Conservation (phyloP, 2,113 vertebrate genomes). For the Rhinolophus sinicus region DNA sequence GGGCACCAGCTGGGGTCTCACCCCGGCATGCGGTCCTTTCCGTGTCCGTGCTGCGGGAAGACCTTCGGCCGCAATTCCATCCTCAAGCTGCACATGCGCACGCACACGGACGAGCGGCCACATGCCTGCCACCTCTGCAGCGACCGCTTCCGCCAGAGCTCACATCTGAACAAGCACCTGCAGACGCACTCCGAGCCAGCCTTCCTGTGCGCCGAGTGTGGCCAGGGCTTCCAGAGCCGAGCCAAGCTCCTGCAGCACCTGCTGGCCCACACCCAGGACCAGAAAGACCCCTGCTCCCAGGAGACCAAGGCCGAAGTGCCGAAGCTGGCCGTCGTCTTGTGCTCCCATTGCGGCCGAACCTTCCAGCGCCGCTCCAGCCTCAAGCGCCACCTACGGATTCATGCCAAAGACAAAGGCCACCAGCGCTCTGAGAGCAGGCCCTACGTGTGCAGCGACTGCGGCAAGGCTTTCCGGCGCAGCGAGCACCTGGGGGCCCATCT, state of each 20-base stretch:
- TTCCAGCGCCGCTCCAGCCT: constrained; percentile 77
- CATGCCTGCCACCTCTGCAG: constrained; percentile 74
- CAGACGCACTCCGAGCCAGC: constrained; percentile 68
- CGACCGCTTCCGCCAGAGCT: constrained; percentile 76
- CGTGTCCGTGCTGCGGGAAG: constrained; percentile 73
- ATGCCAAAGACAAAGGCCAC: constrained; percentile 55
- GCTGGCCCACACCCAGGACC: constrained; percentile 52
- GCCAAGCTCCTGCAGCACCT: constrained; percentile 74
- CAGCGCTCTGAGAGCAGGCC: constrained; percentile 54
- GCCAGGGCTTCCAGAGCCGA: constrained; percentile 74
- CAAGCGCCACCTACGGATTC: constrained; percentile 73
- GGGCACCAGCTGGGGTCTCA: constrained; percentile 55
- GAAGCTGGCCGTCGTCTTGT: not conserved
- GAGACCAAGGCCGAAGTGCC: not conserved
- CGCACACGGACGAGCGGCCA: constrained; percentile 75
- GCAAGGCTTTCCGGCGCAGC: constrained; percentile 87
- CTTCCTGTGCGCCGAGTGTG: constrained; percentile 74
- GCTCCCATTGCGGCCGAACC: constrained; percentile 74
- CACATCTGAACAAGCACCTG: constrained; percentile 75
- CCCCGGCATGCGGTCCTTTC: not conserved
- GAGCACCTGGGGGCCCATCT: constrained; percentile 87
- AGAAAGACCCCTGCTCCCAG: fast-evolving
- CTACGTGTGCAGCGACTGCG: constrained; percentile 86
- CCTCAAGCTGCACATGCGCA: constrained; percentile 80
- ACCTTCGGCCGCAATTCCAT: constrained; percentile 76